Evolutionary conservation across 2,797 vertebrate species (phyloP), one percentile per base, ranked within the genome.

Genomic region (Phylloscopus collybita): DNA sequence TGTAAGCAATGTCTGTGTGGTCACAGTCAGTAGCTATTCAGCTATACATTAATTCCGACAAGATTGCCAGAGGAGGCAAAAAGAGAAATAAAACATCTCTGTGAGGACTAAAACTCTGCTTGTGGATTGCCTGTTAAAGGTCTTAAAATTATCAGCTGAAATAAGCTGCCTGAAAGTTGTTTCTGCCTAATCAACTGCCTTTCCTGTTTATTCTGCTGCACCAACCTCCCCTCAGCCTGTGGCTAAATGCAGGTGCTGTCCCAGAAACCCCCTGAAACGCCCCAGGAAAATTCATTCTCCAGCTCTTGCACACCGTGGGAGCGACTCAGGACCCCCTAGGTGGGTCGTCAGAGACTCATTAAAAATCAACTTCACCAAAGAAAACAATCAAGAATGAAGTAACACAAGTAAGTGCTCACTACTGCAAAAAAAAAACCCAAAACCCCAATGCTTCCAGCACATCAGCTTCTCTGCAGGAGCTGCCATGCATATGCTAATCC

Each of bases 71-170:
- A 64, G 49, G 73, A 93, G 88, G 29, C 38, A 80, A 86, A 80
- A 84, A 51, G n/a, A 81, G 34, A 96, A 86, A 92, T 57, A 84
- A 93, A 88, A 81, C 64, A 70, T 34, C 86, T 88, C 88, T 2
- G 0, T 8, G 30, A 94, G 32, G 23, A 84, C 44, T 70, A 80
- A 93, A 86, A 65, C 66, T 93, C 86, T 92, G 62, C 49, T 72
- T 79, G 65, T 36, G 53, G 50, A 66, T 65, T 86, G 57, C 30
- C 53, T 73, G 36, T 50, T 88, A 86, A 84, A 44, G 38, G 32
- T 34, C 66, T 96, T 94, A 93, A 97, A 95, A 95, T 93, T 30
- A 96, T 57, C 93, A 94, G 89, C 81, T 88, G 76, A 91, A 88
- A 91, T 70, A 84, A 83, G 50, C 90, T 95, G 89, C 85, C 95